Percentiles rank a stretch among this genome's conserved stretches.
Conservation (phyloP, 2,797 vertebrate species). For the Phoebastria nigripes region DNA sequence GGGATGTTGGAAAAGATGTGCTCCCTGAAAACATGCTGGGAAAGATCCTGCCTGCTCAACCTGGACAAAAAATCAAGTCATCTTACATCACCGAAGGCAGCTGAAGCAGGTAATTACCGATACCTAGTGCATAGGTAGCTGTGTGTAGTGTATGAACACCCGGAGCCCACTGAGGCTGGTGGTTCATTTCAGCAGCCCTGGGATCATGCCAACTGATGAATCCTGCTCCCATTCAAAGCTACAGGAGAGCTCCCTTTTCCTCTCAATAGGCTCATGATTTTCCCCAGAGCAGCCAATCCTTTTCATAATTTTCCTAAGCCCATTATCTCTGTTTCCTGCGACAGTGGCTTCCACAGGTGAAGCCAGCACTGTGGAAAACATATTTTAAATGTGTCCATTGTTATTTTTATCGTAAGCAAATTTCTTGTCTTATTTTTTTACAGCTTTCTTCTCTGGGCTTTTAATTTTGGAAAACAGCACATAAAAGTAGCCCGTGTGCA, state of each 20-base stretch:
- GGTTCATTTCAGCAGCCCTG: background rate
- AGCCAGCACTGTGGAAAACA: background rate
- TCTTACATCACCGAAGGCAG: background rate
- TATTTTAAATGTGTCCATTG: background rate
- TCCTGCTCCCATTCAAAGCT: background rate
- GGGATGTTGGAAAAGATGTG: background rate
- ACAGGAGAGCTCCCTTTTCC: background rate
- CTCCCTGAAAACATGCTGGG: background rate
- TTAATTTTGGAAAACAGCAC: conserved; percentile 12
- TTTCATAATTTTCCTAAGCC: background rate
- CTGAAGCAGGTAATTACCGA: background rate
- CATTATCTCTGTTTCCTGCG: background rate
- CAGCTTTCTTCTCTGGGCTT: background rate
- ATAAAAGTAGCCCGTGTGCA: background rate
- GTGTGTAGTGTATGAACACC: background rate
- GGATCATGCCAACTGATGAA: background rate
- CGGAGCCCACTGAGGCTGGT: background rate
- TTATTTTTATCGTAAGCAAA: background rate
- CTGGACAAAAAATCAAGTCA: background rate
- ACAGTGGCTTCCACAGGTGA: background rate
- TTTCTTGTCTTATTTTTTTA: background rate
- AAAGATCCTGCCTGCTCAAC: background rate
- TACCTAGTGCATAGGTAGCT: background rate
- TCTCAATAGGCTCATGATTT: background rate
- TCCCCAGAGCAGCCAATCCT: background rate